Evolutionary conservation across 2,113 vertebrate genomes (phyloP), one percentile per base, ranked within the genome.

Genomic region (Albula goreensis): DNA sequence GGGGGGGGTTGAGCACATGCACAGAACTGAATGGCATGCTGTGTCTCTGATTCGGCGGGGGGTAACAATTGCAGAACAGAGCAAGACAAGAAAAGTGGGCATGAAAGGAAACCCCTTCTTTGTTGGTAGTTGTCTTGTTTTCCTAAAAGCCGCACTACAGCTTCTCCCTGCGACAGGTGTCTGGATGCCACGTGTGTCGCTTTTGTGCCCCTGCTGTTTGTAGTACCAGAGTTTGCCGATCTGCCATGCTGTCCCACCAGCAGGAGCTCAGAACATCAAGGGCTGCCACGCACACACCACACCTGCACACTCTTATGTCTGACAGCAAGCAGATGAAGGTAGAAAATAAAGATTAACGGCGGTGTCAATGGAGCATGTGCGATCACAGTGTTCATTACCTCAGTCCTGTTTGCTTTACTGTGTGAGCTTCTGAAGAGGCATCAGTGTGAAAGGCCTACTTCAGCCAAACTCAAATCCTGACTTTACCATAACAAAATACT

Each of bases 11-110:
- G 31, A 41, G 31, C 31, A 41, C 31, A 41, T 41, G 31, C 31
- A 41, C 31, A 41, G 31, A 41, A 41, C 31, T 41, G 31, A 41
- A 41, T 41, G 31, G 31, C 88, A 86, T 92, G 90, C 88, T 60
- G 66, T 93, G 31, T 90, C 85, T 85, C 91, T 92, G 92, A 85
- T 87, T 56, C 53, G 5, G 5, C 17, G 77, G 83, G 19, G 78
- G 83, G 50, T 91, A 81, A 86, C 85, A 89, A 82, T 82, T 5
- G 63, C 90, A 85, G 85, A 87, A 74, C 82, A 85, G 88, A 90
- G 90, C 88, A 66, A 13, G 15, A 86, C 80, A 78, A 70, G 49
- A 50, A 78, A 81, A 63, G n/a, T 8, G 4, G 52, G 79, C 52
- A 80, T 84, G 77, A 87, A 83, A 84, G 82, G 60, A 51, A n/a